Evolutionary conservation across 2,113 vertebrate genomes (phyloP), one percentile per base, ranked within the genome.

Genomic region (Verasper variegatus): DNA sequence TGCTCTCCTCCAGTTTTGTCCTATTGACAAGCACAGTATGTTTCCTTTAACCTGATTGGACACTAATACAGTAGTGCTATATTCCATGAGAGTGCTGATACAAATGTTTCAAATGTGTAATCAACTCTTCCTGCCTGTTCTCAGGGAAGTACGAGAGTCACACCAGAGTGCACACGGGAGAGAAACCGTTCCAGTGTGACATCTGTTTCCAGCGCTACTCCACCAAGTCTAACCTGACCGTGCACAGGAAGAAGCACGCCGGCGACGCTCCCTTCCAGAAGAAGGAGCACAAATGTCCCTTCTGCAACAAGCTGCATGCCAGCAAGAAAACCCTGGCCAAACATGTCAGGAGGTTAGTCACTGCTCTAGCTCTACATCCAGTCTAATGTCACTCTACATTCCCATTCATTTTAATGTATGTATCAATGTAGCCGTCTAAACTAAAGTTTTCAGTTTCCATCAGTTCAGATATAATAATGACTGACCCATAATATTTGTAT

Each of bases 161-260:
- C 82, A 97, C 96, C 5, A 93, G 97, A 65, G 98, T 99, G 8
- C 98, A 99, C 93, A 99, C 97, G 0, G 97, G 97, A 45, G 98
- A 99, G 89, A 99, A 99, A 76, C 98, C 97, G 6, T 99, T 99
- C 92, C 96, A 98, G 85, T 99, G 98, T 91, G 97, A 99, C 83
- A 91, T 99, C 86, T 99, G 98, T 90, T 96, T 96, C 20, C 97
- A 99, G 91, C 94, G 96, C 75, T 99, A 99, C 91, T 99, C 98
- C 14, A 99, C 98, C 9, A 99, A 99, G 91, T 99, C 97, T 68
- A 99, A 99, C 94, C 94, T 99, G 87, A 98, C 96, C 0, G 96
- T 97, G 20, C 98, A 99, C 94, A 97, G 95, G 83, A 99, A 98
- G 92, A 97, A 97, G 69, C 98, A 99, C 82, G 90, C 92, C 56